Evolutionary conservation across 2,797 vertebrate species (phyloP).

Genomic region (Lepilemur septentrionalis): DNA sequence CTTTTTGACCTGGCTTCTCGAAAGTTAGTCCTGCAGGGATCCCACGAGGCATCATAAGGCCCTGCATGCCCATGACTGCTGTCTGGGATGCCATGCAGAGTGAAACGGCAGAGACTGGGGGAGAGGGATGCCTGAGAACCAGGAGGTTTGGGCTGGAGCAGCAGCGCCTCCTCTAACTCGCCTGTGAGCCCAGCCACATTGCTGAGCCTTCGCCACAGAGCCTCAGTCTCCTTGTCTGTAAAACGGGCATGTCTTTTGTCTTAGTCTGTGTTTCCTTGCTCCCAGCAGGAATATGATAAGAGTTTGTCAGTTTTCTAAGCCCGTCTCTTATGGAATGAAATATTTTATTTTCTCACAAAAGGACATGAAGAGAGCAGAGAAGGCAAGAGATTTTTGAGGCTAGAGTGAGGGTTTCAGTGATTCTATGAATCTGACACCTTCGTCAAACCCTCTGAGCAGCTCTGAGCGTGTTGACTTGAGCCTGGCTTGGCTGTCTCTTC

Average conservation of each 20-base stretch:
- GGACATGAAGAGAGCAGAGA: background rate
- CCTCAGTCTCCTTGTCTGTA: background rate
- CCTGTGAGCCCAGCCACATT: rapidly evolving
- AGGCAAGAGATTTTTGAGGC: background rate
- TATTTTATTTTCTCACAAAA: background rate
- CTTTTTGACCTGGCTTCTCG: background rate
- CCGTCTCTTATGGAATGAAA: background rate
- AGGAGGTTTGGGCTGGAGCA: background rate
- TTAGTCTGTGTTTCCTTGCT: background rate
- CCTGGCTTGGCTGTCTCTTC: background rate
- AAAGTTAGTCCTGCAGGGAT: background rate
- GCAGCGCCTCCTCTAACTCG: too few relatives aligned
- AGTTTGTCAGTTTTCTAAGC: background rate
- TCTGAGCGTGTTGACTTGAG: too few relatives aligned
- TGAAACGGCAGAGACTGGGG: background rate
- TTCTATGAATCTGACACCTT: background rate
- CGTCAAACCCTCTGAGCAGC: background rate
- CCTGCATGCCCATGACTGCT: background rate
- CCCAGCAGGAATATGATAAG: background rate
- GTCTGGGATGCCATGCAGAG: background rate
- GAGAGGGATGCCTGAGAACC: background rate
- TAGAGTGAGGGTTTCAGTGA: background rate
- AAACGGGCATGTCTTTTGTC: background rate
- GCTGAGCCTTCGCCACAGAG: background rate
- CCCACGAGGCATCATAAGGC: background rate